Percentiles rank a stretch among this genome's conserved stretches.
Evolutionary conservation across 2,888 invertebrate species (phyloP).

Genomic region (Acrobeloides nanus): DNA sequence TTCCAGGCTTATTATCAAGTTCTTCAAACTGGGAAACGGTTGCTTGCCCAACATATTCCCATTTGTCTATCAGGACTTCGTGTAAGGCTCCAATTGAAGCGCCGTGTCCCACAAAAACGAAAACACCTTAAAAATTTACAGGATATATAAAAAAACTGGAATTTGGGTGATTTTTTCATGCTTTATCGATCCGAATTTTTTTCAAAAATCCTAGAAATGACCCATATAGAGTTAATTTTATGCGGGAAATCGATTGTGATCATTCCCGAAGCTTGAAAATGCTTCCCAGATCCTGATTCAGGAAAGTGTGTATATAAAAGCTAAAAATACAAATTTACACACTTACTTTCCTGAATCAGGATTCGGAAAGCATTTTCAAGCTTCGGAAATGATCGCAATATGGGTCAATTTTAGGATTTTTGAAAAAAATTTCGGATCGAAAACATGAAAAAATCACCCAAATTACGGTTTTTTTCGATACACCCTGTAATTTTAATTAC

Average conservation of each 20-base stretch:
- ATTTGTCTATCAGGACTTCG: conserved; percentile 32
- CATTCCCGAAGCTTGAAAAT: background rate
- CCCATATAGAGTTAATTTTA: background rate
- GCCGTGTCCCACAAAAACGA: conserved; percentile 47
- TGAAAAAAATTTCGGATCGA: too few relatives aligned
- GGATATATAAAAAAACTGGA: too few relatives aligned
- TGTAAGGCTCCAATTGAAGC: conserved; percentile 48
- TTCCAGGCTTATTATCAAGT: conserved; percentile 15
- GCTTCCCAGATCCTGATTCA: background rate
- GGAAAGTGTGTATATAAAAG: too few relatives aligned
- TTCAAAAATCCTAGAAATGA: conserved; percentile 6
- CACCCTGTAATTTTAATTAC: too few relatives aligned
- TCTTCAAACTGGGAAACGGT: conserved; percentile 33
- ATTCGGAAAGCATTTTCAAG: too few relatives aligned
- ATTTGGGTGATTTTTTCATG: too few relatives aligned
- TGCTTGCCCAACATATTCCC: conserved; percentile 48
- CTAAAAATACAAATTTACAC: too few relatives aligned
- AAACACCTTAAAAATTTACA: too few relatives aligned
- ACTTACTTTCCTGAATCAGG: conserved; percentile 6
- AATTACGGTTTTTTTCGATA: too few relatives aligned
- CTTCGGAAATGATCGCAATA: too few relatives aligned
- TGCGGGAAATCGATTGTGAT: background rate
- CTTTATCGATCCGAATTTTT: background rate
- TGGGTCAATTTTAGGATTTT: too few relatives aligned
- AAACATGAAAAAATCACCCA: too few relatives aligned